A percentile compares a stretch with the other conserved stretches of the same genome.
Evolutionary conservation across 1,140 invertebrate genomes (phyloP).

Genomic region (Lasaia peninsularis): DNA sequence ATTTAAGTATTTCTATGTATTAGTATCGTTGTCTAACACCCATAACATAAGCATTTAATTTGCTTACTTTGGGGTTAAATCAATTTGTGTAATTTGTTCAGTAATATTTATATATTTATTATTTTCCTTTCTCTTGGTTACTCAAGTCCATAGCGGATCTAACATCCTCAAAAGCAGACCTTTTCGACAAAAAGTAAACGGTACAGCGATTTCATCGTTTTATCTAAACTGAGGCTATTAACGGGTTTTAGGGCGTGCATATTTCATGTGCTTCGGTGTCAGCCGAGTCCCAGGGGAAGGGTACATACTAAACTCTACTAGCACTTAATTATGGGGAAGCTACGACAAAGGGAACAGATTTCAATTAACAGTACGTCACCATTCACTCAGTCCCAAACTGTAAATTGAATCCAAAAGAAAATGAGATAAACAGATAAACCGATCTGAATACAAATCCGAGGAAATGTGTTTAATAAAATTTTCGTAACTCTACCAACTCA

Average conservation of each 20-base stretch:
- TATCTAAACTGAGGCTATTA: conserved; percentile 63
- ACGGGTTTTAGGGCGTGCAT: conserved; percentile 56
- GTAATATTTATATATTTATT: no score
- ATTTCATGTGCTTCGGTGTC: conserved; percentile 56
- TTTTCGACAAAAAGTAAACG: conserved; percentile 9
- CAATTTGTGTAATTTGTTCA: no score
- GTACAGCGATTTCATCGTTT: conserved; percentile 29
- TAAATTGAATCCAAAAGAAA: conserved; percentile 36
- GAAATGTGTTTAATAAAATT: conserved; percentile 27
- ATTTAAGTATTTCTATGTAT: no score
- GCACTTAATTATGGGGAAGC: conserved; percentile 64
- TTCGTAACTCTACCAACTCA: conserved; percentile 46
- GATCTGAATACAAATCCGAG: conserved; percentile 16
- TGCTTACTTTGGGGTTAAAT: no score
- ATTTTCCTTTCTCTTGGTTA: no score
- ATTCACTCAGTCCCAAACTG: conserved; percentile 31
- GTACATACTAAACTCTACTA: conserved; percentile 57
- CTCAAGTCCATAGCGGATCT: neutral
- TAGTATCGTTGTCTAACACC: no score
- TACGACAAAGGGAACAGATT: conserved; percentile 50
- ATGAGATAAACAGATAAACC: conserved; percentile 24
- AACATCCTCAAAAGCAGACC: neutral
- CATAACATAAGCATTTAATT: no score
- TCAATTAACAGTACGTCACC: conserved; percentile 54
- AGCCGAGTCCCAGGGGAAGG: conserved; percentile 47